Evolutionary conservation across 2,113 vertebrate genomes (phyloP).

Genomic region (Pungitius pungitius): DNA sequence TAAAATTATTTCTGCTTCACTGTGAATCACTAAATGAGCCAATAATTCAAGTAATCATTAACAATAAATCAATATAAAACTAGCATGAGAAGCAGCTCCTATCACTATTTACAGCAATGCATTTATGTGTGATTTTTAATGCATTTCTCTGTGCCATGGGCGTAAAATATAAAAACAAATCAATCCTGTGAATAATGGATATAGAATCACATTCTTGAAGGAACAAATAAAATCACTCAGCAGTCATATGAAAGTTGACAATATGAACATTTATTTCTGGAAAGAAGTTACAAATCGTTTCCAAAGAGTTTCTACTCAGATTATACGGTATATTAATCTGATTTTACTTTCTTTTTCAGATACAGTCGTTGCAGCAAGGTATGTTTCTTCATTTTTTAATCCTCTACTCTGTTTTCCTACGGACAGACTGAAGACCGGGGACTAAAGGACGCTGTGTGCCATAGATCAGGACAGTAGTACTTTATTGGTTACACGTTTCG

Average conservation of each 20-base stretch:
- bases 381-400: conserved; percentile 53
- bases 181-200: neutral
- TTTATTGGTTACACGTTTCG: conserved; percentile 57
- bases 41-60: neutral
- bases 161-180: neutral
- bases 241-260: conserved; percentile 65
- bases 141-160: neutral
- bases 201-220: neutral
- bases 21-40: neutral
- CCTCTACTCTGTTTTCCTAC: conserved; percentile 73
- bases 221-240: conserved; percentile 10
- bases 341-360: conserved; percentile 62
- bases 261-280: conserved; percentile 86
- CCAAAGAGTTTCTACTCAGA: conserved; percentile 81
- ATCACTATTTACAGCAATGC: neutral
- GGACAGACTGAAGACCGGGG: conserved; percentile 59
- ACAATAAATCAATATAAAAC: neutral
- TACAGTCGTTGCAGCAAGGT: conserved; percentile 73
- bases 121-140: neutral
- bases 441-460: conserved; percentile 64
- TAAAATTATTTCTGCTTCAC: neutral
- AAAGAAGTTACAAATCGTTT: conserved; percentile 85
- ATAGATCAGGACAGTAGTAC: conserved; percentile 49
- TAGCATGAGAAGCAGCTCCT: neutral
- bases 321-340: conserved; percentile 72